phyloP scores from a whole-genome alignment of 2,797 vertebrate species.

The Podarcis siculus region DNA sequence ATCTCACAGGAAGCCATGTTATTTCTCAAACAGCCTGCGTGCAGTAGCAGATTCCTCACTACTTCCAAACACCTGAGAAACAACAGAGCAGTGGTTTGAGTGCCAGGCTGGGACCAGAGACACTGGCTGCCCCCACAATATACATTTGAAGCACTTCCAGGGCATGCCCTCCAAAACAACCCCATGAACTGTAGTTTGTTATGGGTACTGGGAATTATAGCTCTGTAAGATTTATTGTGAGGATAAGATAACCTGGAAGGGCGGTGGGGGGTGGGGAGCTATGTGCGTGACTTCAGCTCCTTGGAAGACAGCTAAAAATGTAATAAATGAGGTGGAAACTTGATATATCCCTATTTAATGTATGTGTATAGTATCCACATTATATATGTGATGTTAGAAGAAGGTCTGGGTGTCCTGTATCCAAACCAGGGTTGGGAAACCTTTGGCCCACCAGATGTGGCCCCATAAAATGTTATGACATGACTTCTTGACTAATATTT shows the following conservation, averaged over 20 bases:
- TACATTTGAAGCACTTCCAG: too few species aligned
- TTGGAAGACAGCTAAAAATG: neutral
- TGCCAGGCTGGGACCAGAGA: too few species aligned
- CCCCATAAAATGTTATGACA: slow-evolving; percentile 2
- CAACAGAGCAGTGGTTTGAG: neutral
- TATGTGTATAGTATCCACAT: too few species aligned
- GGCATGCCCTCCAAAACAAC: too few species aligned
- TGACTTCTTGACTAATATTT: slow-evolving; percentile 47
- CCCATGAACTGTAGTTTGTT: too few species aligned
- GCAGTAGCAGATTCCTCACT: neutral
- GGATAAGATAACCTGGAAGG: neutral
- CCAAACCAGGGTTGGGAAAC: neutral
- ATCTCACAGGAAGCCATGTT: slow-evolving; percentile 46
- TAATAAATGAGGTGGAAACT: neutral
- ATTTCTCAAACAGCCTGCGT: neutral
- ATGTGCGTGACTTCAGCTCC: neutral
- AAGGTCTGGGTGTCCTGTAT: neutral
- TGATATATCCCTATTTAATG: too few species aligned
- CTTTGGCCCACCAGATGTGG: neutral
- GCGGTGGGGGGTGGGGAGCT: rapidly evolving
- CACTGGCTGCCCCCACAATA: too few species aligned
- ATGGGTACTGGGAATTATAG: too few species aligned
- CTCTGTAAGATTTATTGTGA: too few species aligned
- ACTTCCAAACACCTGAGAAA: neutral
- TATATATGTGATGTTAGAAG: neutral